phyloP scores from a whole-genome alignment of 1,140 invertebrate genomes.

The Odontomachus brunneus region DNA sequence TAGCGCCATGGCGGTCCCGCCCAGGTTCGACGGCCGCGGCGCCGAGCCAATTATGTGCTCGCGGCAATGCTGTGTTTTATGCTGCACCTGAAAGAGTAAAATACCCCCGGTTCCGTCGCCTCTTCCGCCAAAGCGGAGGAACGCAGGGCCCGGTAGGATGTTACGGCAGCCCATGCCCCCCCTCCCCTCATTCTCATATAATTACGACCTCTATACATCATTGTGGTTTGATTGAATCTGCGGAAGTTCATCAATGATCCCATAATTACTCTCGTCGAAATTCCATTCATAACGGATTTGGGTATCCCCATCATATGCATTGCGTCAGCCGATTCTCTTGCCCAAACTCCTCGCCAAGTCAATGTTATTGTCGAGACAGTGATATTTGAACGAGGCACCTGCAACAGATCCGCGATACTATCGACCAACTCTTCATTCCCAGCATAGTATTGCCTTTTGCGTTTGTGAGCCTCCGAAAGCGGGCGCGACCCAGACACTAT shows the following conservation, averaged over 20 bases:
- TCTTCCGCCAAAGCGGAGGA: no score
- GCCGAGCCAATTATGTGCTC: no score
- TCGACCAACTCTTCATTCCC: neutral
- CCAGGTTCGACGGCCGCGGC: no score
- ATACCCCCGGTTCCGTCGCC: no score
- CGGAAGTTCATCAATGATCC: constrained; percentile 49
- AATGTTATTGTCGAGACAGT: constrained; percentile 34
- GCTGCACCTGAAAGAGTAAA: no score
- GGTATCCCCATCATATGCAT: constrained; percentile 6
- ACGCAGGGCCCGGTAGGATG: no score
- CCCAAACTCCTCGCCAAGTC: constrained; percentile 60
- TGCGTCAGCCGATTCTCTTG: neutral
- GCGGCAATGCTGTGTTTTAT: no score
- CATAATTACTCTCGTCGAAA: constrained; percentile 54
- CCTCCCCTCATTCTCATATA: neutral
- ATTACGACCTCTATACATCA: no score
- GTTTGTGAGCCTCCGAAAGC: neutral
- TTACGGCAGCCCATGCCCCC: no score
- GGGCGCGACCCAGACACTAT: constrained; percentile 20
- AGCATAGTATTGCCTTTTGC: constrained; percentile 46
- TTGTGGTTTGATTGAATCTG: constrained; percentile 58
- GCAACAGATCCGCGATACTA: neutral
- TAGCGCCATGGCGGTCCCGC: no score
- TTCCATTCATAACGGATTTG: neutral
- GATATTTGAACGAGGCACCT: neutral